Evolutionary conservation across 2,888 invertebrate species (phyloP).

Genomic region (Catocala fraxini): DNA sequence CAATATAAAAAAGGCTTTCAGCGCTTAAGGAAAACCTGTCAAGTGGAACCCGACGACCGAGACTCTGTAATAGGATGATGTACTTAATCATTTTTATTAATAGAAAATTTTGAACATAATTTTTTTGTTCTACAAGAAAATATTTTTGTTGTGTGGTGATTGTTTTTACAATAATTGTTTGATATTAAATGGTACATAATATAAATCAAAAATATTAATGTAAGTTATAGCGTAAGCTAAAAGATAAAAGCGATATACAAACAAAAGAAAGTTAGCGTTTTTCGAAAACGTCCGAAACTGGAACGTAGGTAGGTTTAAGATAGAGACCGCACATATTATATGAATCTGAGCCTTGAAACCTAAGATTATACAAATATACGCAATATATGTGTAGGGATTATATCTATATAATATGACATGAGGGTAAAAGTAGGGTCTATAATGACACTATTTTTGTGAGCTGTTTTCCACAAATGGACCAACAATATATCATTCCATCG

Average conservation of each 20-base stretch:
- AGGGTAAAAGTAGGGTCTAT: slow-evolving; percentile 17
- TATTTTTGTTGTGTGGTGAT: background rate
- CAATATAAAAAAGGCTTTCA: slow-evolving; percentile 18
- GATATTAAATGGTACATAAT: background rate
- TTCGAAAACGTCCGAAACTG: slow-evolving; percentile 25
- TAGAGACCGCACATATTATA: slow-evolving; percentile 27
- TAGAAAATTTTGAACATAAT: slow-evolving; percentile 20
- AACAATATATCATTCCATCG: slow-evolving; percentile 23
- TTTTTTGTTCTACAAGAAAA: background rate
- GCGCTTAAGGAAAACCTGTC: slow-evolving; percentile 24
- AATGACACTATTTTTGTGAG: slow-evolving; percentile 15
- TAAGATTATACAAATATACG: slow-evolving; percentile 23
- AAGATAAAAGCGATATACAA: slow-evolving; percentile 33
- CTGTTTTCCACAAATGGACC: slow-evolving; percentile 12
- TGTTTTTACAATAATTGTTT: too few relatives aligned
- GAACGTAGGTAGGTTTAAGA: slow-evolving; percentile 28
- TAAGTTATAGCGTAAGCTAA: slow-evolving; percentile 15
- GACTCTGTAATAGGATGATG: slow-evolving; percentile 25
- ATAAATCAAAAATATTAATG: background rate
- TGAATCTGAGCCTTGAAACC: slow-evolving; percentile 24
- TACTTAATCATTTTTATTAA: slow-evolving; percentile 19
- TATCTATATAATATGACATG: slow-evolving; percentile 16
- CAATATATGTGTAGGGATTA: slow-evolving; percentile 10
- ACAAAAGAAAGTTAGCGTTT: slow-evolving; percentile 28
- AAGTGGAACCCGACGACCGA: slow-evolving; percentile 22